A percentile compares a stretch with the other conserved stretches of the same genome.
Conservation (phyloP, 1,140 invertebrate genomes). For the Zaprionus taronus region DNA sequence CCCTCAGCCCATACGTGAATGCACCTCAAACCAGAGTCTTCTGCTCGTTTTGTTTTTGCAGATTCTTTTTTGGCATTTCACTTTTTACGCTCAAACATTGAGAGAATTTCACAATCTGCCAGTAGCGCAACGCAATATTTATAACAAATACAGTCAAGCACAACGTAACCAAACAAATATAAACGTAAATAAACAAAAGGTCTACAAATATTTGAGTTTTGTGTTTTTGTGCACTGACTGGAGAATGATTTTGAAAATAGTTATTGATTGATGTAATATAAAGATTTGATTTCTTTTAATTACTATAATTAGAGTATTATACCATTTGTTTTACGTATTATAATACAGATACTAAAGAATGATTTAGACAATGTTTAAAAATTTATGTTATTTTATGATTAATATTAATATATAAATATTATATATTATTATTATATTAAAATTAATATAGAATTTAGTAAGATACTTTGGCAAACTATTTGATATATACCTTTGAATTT, state of each 20-base stretch:
- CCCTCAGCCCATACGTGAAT: neutral
- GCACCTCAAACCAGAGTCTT: slow-evolving; percentile 11
- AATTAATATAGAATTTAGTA: neutral
- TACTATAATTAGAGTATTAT: too few species aligned
- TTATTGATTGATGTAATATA: too few species aligned
- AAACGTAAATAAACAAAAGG: neutral
- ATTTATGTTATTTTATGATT: too few species aligned
- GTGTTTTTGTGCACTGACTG: too few species aligned
- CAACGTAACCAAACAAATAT: neutral
- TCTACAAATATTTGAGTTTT: neutral
- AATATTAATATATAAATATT: too few species aligned
- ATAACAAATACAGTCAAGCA: neutral
- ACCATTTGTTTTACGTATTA: neutral
- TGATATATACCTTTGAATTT: too few species aligned
- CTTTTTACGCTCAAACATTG: slow-evolving; percentile 3
- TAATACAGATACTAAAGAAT: too few species aligned
- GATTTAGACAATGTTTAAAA: too few species aligned
- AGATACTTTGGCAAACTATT: too few species aligned
- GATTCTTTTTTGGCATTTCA: slow-evolving; percentile 3
- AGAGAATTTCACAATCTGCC: neutral
- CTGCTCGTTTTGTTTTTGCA: slow-evolving; percentile 16
- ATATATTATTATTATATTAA: too few species aligned
- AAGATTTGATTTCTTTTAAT: too few species aligned
- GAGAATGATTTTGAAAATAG: too few species aligned
- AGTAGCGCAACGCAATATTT: neutral